Percentiles rank a stretch among this genome's conserved stretches.
Conservation (phyloP, 2,888 invertebrate genomes). For the Malthinus seriepunctatus region DNA sequence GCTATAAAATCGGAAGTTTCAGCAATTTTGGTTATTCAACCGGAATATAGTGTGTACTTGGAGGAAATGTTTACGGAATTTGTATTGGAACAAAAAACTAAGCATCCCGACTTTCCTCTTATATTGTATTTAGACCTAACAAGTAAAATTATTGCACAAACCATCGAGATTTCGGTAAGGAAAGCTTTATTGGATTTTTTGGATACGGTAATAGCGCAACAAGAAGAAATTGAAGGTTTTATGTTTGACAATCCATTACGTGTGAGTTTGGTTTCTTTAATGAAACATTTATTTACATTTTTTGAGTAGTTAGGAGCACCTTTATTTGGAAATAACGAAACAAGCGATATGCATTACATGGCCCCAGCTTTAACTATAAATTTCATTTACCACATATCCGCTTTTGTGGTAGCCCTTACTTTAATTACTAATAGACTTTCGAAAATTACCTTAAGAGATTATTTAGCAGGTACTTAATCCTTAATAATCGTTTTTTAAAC, state of each 20-base stretch:
- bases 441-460: conserved; percentile 23
- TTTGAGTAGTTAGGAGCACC: conserved; percentile 21
- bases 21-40: conserved; percentile 24
- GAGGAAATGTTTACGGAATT: conserved; percentile 21
- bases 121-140: conserved; percentile 25
- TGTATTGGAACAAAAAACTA: conserved; percentile 1
- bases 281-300: neutral
- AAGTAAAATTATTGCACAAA: conserved; percentile 27
- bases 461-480: conserved; percentile 23
- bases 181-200: conserved; percentile 19
- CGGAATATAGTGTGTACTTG: conserved; percentile 23
- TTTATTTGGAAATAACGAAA: conserved; percentile 20
- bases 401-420: conserved; percentile 24
- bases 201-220: conserved; percentile 15
- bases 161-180: conserved; percentile 24
- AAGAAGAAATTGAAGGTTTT: conserved; percentile 6
- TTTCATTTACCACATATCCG: conserved; percentile 27
- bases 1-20: conserved; percentile 25
- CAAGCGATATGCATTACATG: conserved; percentile 26
- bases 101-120: conserved; percentile 8
- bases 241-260: neutral
- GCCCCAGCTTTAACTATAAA: conserved; percentile 23
- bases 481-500: neutral
- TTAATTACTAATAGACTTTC: conserved; percentile 20
- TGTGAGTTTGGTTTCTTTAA: neutral